A percentile compares a stretch with the other conserved stretches of the same genome.
Conservation (phyloP, 2,888 invertebrate species). For the Drosophila nigricruria region DNA sequence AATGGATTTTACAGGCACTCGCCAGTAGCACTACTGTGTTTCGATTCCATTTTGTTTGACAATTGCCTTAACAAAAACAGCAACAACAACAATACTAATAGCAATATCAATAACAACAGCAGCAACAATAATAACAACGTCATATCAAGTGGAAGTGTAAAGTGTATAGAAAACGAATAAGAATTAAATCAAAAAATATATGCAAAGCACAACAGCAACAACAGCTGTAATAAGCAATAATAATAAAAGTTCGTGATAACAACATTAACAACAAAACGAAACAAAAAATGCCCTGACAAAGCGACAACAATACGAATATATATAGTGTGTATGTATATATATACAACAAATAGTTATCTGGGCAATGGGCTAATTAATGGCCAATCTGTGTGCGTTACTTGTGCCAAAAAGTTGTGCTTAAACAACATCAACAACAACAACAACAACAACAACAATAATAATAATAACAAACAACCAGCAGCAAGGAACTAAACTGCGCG, state of each 20-base stretch:
- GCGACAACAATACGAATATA: slow-evolving; percentile 35
- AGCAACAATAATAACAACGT: slow-evolving; percentile 27
- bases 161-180: slow-evolving; percentile 58
- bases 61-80: slow-evolving; percentile 48
- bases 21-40: slow-evolving; percentile 49
- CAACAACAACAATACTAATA: slow-evolving; percentile 17
- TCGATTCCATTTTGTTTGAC: slow-evolving; percentile 68
- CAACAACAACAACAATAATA: slow-evolving; percentile 13
- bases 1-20: slow-evolving; percentile 70
- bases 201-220: slow-evolving; percentile 30
- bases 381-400: slow-evolving; percentile 45
- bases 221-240: slow-evolving; percentile 35
- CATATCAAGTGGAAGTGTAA: slow-evolving; percentile 70
- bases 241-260: slow-evolving; percentile 58
- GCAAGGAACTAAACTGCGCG: slow-evolving; percentile 28
- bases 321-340: neutral
- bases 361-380: slow-evolving; percentile 69
- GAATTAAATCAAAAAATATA: slow-evolving; percentile 38
- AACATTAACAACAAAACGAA: slow-evolving; percentile 49
- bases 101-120: slow-evolving; percentile 34
- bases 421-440: slow-evolving; percentile 31
- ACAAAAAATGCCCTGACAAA: slow-evolving; percentile 30
- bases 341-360: slow-evolving; percentile 36
- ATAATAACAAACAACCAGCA: slow-evolving; percentile 23
- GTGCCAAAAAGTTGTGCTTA: slow-evolving; percentile 47